A percentile compares a stretch with the other conserved stretches of the same genome.
phyloP scores from a whole-genome alignment of 2,797 vertebrate genomes.

The Psittacula derbiana region DNA sequence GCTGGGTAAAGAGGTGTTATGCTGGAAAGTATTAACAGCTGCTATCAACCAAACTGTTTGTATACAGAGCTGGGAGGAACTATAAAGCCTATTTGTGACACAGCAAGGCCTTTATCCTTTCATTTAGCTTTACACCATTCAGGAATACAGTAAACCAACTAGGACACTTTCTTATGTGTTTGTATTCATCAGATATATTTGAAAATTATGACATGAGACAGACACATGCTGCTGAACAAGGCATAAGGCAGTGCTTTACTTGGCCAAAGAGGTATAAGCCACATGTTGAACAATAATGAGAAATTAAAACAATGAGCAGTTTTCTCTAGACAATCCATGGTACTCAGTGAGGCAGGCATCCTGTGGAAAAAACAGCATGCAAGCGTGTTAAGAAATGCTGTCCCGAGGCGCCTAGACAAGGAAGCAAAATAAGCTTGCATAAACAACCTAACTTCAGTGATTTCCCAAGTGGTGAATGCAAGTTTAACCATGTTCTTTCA shows the following conservation, averaged over 20 bases:
- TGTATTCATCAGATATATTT: background rate
- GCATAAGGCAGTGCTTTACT: background rate
- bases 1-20: background rate
- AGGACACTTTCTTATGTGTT: background rate
- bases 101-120: background rate
- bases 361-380: constrained; percentile 22
- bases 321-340: background rate
- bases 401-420: background rate
- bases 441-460: background rate
- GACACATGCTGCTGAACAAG: background rate
- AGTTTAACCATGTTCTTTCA: background rate
- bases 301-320: background rate
- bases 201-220: background rate
- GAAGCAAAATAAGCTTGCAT: background rate
- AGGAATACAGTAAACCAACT: background rate
- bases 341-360: background rate
- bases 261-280: background rate
- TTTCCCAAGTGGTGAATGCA: background rate
- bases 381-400: background rate
- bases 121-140: background rate
- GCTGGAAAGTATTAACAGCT: background rate
- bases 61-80: background rate
- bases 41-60: background rate
- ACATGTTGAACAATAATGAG: background rate
- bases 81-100: background rate